Percentiles rank a stretch among this genome's conserved stretches.
phyloP scores from a whole-genome alignment of 2,888 invertebrate genomes.

The Caenorhabditis sinica region DNA sequence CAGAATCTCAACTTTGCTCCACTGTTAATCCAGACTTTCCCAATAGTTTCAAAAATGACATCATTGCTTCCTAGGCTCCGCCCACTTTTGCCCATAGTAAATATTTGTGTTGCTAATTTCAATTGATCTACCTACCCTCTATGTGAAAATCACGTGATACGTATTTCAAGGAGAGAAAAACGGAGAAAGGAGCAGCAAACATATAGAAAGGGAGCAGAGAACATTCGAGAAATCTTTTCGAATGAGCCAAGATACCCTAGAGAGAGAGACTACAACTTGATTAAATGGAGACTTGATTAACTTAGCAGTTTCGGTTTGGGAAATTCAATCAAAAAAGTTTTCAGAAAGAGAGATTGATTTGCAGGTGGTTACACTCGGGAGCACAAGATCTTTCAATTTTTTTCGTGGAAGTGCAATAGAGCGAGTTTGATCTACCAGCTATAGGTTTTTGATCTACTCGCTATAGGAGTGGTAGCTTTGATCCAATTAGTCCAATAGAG shows the following conservation, averaged over 20 bases:
- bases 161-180: neutral
- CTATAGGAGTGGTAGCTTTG: no score
- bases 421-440: no score
- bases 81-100: neutral
- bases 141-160: slow-evolving; percentile 14
- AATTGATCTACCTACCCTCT: no score
- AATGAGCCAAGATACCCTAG: neutral
- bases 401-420: no score
- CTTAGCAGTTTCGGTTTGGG: no score
- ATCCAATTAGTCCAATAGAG: no score
- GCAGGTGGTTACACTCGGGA: no score
- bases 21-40: neutral
- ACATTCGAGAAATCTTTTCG: slow-evolving; percentile 11
- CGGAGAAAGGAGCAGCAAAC: neutral
- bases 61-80: neutral
- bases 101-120: no score
- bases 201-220: slow-evolving; percentile 10
- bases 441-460: no score
- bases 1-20: neutral
- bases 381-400: no score
- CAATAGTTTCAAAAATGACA: neutral
- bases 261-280: neutral
- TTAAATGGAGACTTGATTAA: neutral
- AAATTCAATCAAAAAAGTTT: no score
- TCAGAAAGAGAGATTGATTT: no score